These are phyloP conservation scores for Corythornis vintsioides DNA, from an alignment of 2,113 vertebrate genomes.

Conservation along the genomic window DNA sequence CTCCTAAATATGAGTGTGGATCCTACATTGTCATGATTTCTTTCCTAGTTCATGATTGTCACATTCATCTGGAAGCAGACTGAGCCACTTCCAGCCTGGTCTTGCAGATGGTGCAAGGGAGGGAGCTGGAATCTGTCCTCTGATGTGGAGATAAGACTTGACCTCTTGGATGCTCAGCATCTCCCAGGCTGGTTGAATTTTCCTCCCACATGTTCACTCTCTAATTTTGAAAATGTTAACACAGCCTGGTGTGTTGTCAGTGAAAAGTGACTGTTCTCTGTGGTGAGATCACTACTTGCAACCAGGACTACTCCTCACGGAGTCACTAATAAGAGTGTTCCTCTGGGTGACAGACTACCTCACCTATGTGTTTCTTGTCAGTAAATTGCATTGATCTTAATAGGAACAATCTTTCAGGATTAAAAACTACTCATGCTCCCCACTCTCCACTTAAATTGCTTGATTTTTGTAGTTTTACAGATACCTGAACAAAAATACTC, in stretches of 20 bases:
- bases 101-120: neutral
- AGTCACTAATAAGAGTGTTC: neutral
- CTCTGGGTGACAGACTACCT: neutral
- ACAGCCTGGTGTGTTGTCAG: neutral
- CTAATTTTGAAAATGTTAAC: neutral
- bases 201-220: rapidly evolving
- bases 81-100: neutral
- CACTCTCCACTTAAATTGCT: neutral
- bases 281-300: neutral
- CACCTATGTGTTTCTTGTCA: neutral
- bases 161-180: neutral
- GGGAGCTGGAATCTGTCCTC: neutral
- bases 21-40: neutral
- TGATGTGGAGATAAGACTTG: neutral
- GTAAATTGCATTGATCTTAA: neutral
- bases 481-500: neutral
- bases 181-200: neutral
- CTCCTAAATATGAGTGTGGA: neutral
- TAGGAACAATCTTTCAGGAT: neutral
- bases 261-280: neutral
- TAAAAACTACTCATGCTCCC: neutral
- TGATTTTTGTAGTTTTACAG: neutral
- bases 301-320: neutral
- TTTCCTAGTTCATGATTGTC: neutral
- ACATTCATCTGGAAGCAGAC: neutral